Conservation (phyloP, 1,140 invertebrate species). For the Stegodyphus mimosarum region DNA sequence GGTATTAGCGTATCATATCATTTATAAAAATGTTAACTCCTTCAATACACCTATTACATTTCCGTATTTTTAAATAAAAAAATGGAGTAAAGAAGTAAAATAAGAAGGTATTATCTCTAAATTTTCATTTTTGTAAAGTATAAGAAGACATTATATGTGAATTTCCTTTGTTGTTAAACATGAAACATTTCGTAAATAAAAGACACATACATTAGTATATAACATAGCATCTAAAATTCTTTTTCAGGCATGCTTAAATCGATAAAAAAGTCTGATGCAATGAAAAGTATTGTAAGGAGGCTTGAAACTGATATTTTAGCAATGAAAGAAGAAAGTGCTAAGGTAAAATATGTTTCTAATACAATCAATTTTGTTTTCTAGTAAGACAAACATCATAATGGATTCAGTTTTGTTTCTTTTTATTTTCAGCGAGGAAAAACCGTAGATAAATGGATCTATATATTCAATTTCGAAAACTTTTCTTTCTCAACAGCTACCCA, state of each 20-base stretch:
- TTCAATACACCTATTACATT: too few relatives aligned
- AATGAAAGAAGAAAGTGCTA: not conserved
- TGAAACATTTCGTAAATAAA: too few relatives aligned
- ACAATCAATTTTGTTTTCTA: not conserved
- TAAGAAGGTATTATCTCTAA: too few relatives aligned
- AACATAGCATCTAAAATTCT: too few relatives aligned
- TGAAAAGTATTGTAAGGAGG: not conserved
- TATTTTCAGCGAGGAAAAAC: not conserved
- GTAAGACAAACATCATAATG: not conserved
- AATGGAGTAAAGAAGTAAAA: too few relatives aligned
- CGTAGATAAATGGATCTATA: not conserved
- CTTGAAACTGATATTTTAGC: not conserved
- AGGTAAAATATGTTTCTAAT: not conserved
- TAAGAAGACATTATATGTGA: too few relatives aligned
- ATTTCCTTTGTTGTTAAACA: too few relatives aligned
- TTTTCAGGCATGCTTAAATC: not conserved
- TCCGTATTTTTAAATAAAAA: too few relatives aligned
- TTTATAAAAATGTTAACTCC: too few relatives aligned
- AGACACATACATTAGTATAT: too few relatives aligned
- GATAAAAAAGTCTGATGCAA: not conserved
- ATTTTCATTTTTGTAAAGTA: too few relatives aligned
- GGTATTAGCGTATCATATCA: too few relatives aligned
- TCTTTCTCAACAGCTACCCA: not conserved
- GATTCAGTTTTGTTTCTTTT: not conserved
- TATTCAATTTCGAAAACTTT: conserved; percentile 1